Evolutionary conservation across 1,140 invertebrate species (phyloP), one percentile per base, ranked within the genome.

Genomic region (Rhizoglyphus robini): DNA sequence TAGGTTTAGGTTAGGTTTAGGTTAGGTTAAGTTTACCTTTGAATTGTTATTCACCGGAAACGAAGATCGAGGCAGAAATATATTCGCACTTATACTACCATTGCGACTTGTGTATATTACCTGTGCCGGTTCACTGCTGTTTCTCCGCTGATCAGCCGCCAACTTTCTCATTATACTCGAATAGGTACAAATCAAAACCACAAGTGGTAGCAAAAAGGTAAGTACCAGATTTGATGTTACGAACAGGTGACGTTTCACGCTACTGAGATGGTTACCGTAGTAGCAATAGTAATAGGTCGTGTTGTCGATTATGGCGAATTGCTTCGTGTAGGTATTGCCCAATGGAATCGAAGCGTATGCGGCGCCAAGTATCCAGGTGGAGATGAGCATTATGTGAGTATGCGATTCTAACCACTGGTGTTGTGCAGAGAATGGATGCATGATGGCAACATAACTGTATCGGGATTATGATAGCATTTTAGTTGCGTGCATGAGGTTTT

Each of bases 351-450:
- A 38, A 13, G 59, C 27, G 29, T 34, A 61, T 20, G 32, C 59
- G 2, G 29, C 2, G 18, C 59, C 59, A 23, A 61, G 27, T 20
- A 61, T 25, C 59, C 59, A 61, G 13, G 32, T 36, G n/a, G 36
- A 29, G 11, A 18, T 15, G 3, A 61, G 27, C 59, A 61, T 20
- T 25, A 23, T 34, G 25, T 46, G 27, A 15, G 59, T 23, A 61
- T 36, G 59, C 13, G 11, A 38, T 61, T 36, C 23, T 3, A 36
- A 18, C 59, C 59, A 46, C 13, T 36, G n/a, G n/a, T 36, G 32
- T n/a, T n/a, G 18, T 46, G 32, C 23, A 34, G 59, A 61, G 36
- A 61, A 46, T 61, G 59, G 59, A 46, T 61, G 59, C 11, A 61
- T 18, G n/a, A 32, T 61, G 23, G 38, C 38, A 20, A 46, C 25